Conservation (phyloP, 1,140 invertebrate species). For the Drosophila bocki region DNA sequence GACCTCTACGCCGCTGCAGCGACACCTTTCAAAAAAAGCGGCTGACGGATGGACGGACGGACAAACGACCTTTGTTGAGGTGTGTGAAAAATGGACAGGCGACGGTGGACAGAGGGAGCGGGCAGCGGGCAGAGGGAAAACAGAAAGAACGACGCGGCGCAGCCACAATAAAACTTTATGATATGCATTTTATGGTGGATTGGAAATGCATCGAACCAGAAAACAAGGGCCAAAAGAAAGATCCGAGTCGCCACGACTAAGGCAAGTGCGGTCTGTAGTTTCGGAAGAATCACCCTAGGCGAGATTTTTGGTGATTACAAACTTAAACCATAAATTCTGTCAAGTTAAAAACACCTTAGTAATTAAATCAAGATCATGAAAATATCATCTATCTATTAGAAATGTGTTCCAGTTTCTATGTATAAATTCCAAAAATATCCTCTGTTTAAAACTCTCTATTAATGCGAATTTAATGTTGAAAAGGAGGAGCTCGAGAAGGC, state of each 20-base stretch:
- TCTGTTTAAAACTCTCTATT: conserved; percentile 2
- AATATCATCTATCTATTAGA: not conserved
- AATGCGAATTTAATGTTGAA: conserved; percentile 2
- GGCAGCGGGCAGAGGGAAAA: conserved; percentile 12
- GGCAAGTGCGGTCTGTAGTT: conserved; percentile 30
- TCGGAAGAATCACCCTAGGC: not conserved
- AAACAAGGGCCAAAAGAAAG: conserved; percentile 54
- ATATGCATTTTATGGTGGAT: conserved; percentile 81
- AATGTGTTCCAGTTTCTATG: not conserved
- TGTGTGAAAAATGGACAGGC: conserved; percentile 57
- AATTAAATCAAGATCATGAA: not conserved
- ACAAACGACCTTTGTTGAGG: conserved; percentile 76
- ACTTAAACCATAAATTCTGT: not conserved
- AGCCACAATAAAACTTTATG: conserved; percentile 81
- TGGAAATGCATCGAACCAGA: conserved; percentile 70
- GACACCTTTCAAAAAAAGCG: conserved; percentile 59
- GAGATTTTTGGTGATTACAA: not conserved
- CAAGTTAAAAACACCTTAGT: not conserved
- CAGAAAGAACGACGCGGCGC: conserved; percentile 55
- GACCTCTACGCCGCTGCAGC: conserved; percentile 39
- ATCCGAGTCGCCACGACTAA: conserved; percentile 17
- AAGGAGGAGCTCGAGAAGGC: conserved; percentile 11
- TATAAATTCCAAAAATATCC: not conserved
- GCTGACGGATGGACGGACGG: conserved; percentile 31
- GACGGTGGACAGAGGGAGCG: conserved; percentile 1